Evolutionary conservation across 2,797 vertebrate species (phyloP).

Genomic region (Typhlichthys eigenmanni): DNA sequence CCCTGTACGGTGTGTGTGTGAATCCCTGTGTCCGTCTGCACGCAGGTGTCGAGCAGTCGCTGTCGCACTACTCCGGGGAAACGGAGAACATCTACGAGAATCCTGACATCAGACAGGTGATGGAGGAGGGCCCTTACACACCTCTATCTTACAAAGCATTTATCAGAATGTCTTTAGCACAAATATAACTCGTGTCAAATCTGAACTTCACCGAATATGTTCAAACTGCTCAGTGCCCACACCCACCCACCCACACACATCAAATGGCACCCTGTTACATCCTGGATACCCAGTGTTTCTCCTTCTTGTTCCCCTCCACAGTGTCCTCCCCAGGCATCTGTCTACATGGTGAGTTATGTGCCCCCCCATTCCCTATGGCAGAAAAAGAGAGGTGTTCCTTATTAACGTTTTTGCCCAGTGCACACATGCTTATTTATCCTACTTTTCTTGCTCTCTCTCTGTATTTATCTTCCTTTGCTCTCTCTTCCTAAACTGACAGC

Average conservation of each 20-base stretch:
- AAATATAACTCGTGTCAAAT: too few relatives aligned
- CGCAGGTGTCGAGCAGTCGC: conserved; percentile 73
- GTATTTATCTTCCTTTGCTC: background rate
- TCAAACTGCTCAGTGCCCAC: too few relatives aligned
- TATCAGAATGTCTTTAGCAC: too few relatives aligned
- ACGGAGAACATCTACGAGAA: conserved; percentile 81
- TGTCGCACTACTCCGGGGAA: conserved; percentile 71
- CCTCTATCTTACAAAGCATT: conserved; percentile 15
- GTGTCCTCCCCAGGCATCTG: conserved; percentile 68
- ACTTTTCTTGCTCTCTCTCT: background rate
- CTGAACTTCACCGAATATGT: too few relatives aligned
- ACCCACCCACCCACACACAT: too few relatives aligned
- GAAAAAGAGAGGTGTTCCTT: conserved; percentile 13
- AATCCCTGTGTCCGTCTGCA: conserved; percentile 29
- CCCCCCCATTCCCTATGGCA: conserved; percentile 15
- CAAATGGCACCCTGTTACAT: conserved; percentile 16
- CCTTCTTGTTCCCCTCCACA: conserved; percentile 55
- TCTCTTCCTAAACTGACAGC: conserved; percentile 49
- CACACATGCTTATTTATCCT: too few relatives aligned
- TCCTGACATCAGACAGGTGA: conserved; percentile 80
- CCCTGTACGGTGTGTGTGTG: conserved; percentile 5
- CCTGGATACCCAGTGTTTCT: conserved; percentile 58
- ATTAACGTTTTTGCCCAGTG: background rate
- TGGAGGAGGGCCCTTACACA: conserved; percentile 40
- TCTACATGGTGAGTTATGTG: conserved; percentile 82